Conservation (phyloP, 2,113 vertebrate species). For the Marcusenius ussheri region DNA sequence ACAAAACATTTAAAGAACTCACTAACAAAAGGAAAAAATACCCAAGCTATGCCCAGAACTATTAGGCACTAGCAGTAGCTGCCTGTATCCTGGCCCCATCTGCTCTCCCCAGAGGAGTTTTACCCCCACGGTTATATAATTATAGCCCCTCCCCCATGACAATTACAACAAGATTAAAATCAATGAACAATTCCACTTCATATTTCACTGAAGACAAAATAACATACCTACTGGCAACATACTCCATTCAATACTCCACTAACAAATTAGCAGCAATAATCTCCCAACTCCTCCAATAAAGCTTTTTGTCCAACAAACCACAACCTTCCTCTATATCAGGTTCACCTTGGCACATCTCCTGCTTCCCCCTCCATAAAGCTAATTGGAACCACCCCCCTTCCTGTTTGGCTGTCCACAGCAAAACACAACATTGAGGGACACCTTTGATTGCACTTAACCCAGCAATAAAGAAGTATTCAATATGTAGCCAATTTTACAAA, state of each 20-base stretch:
- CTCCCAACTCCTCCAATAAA: neutral
- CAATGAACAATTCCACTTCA: neutral
- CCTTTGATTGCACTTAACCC: neutral
- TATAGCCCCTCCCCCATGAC: neutral
- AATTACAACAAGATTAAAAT: neutral
- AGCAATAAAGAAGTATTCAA: neutral
- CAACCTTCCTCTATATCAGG: neutral
- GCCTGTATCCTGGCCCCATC: neutral
- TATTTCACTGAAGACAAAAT: neutral
- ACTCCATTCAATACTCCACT: neutral
- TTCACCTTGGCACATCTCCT: neutral
- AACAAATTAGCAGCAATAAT: neutral
- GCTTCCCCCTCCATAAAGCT: neutral
- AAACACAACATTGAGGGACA: neutral
- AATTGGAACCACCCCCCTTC: neutral
- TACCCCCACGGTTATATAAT: neutral
- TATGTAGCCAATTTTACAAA: neutral
- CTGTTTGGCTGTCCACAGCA: neutral
- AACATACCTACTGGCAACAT: neutral
- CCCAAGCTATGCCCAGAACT: neutral
- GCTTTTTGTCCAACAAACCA: neutral
- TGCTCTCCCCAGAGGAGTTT: neutral
- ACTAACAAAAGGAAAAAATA: neutral
- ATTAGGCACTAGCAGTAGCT: neutral
- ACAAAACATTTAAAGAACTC: neutral